phyloP scores from a whole-genome alignment of 2,113 vertebrate species.

The Nyctereutes procyonoides region DNA sequence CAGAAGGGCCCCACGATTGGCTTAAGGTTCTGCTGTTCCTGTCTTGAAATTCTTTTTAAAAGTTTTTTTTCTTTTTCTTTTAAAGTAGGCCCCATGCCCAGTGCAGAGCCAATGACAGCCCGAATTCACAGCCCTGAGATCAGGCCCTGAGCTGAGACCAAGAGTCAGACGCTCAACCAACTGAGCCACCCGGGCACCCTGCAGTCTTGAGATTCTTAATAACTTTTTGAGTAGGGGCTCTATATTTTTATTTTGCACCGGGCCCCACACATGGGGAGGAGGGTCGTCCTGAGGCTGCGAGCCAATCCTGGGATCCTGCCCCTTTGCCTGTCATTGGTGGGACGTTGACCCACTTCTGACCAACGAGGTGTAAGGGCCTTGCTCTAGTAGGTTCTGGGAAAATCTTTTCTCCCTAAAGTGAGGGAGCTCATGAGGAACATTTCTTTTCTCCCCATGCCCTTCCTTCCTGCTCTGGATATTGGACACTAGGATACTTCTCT shows the following conservation, averaged over 20 bases:
- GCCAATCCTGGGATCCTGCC: no score
- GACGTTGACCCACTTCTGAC: background rate
- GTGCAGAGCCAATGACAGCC: background rate
- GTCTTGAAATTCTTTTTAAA: background rate
- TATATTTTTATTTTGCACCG: background rate
- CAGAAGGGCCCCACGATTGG: background rate
- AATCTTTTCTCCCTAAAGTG: background rate
- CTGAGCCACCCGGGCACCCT: background rate
- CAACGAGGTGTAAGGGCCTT: background rate
- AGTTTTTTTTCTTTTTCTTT: background rate
- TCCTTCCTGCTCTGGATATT: background rate
- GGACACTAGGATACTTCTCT: no score
- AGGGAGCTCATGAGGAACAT: rapidly evolving
- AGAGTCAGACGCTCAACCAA: background rate
- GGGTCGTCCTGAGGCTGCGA: background rate
- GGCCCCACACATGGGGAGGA: background rate
- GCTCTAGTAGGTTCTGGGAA: background rate
- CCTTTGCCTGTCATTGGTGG: background rate
- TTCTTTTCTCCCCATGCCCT: rapidly evolving
- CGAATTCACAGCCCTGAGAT: background rate
- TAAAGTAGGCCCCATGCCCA: background rate
- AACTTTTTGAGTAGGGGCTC: background rate
- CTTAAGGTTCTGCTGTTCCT: background rate
- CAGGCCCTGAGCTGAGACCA: background rate
- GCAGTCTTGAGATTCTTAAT: background rate